Evolutionary conservation across 2,113 vertebrate species (phyloP), one percentile per base, ranked within the genome.

Genomic region (Polypterus senegalus): DNA sequence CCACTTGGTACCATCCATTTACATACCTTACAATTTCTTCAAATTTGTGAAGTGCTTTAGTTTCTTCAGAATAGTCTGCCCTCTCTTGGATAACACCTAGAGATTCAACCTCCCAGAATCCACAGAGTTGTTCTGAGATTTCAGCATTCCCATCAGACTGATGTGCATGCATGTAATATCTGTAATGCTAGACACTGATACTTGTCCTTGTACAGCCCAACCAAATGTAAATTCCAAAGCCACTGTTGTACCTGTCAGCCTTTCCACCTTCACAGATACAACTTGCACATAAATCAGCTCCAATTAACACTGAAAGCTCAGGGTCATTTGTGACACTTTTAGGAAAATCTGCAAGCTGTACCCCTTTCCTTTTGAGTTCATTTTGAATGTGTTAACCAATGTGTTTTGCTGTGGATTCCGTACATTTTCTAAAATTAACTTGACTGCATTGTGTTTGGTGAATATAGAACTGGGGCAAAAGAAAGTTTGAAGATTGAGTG

Each of bases 131-230:
- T 10, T 55, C 27, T 61, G 60, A 53, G 45, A 61, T 44, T 9
- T 46, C 11, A 52, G 7, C 10, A 8, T 52, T 4, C 10, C 51
- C 7, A 8, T 10, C 51, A 52, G 51, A 10, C 51, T 52, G 4
- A 52, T 9, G 46, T 62, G 10, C 52, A 62, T 51, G 5, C 4
- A 46, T 8, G 51, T 10, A 52, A 3, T 10, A 1, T 44, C 55
- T 4, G n/a, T 62, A 44, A 55, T 54, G 44, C 48, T 62, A 45
- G 61, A 54, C 3, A 54, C 9, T 46, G 61, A 10, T 44, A 62
- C 52, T 47, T 51, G 9, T 54, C 61, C 61, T 54, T 62, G 61
- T 9, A 62, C 52, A 45, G 52, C 6, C 44, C 61, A 62, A 7
- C 45, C 61, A 7, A 62, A 62, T 7, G 47, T 3, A 10, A 9